A percentile compares a stretch with the other conserved stretches of the same genome.
Evolutionary conservation across 2,113 vertebrate species (phyloP).

Genomic region (Podarcis muralis): DNA sequence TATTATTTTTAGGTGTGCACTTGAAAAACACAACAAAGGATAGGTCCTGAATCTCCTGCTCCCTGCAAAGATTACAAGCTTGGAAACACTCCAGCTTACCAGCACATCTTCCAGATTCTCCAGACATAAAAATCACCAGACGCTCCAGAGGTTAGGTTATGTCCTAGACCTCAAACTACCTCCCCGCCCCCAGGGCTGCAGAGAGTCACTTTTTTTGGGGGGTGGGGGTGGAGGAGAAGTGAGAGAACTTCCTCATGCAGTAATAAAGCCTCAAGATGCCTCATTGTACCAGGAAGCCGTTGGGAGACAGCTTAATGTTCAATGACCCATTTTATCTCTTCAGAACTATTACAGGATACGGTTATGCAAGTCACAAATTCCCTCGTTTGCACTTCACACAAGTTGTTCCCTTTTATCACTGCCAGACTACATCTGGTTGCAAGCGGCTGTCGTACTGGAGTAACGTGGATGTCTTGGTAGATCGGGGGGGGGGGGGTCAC

Average conservation of each 20-base stretch:
- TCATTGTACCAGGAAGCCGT: slow-evolving; percentile 28
- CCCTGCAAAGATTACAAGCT: not conserved
- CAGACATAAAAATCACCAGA: not conserved
- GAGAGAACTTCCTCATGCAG: slow-evolving; percentile 24
- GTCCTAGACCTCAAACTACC: slow-evolving; percentile 20
- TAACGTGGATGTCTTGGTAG: slow-evolving; percentile 5
- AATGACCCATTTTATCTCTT: slow-evolving; percentile 60
- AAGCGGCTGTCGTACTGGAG: slow-evolving; percentile 21
- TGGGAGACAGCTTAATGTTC: slow-evolving; percentile 47
- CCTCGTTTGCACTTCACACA: slow-evolving; percentile 61
- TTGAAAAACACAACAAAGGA: not conserved
- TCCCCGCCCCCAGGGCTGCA: slow-evolving; percentile 9
- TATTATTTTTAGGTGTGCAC: not conserved
- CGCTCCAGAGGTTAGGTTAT: slow-evolving; percentile 19
- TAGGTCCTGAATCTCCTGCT: not conserved
- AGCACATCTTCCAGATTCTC: not conserved
- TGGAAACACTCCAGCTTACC: not conserved
- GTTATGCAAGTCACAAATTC: slow-evolving; percentile 43
- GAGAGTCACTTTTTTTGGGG: not conserved
- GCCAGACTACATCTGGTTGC: slow-evolving; percentile 40
- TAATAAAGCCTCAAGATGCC: slow-evolving; percentile 54
- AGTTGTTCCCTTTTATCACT: slow-evolving; percentile 52
- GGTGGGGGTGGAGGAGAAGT: not conserved
- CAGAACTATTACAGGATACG: slow-evolving; percentile 50
- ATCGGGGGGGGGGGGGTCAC: slow-evolving; percentile 39